Percentiles rank a stretch among this genome's conserved stretches.
Conservation (phyloP, 2,888 invertebrate genomes). For the Sphecodes monilicornis region DNA sequence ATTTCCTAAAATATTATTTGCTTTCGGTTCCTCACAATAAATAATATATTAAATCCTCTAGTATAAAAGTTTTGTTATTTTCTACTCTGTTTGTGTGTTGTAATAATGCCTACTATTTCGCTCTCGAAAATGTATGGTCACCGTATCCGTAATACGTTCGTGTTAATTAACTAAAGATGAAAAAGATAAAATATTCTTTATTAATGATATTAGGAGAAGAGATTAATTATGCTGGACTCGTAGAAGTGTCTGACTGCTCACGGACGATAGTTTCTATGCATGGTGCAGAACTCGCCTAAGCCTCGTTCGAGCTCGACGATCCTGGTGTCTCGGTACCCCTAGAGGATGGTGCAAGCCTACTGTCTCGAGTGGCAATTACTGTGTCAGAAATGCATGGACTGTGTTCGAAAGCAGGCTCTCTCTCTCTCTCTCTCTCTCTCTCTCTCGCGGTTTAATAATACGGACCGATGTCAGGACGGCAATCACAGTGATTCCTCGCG, state of each 20-base stretch:
- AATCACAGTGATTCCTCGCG: slow-evolving; percentile 35
- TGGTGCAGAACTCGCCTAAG: slow-evolving; percentile 22
- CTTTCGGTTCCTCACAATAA: no score
- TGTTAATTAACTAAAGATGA: no score
- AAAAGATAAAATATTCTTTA: no score
- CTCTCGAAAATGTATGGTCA: no score
- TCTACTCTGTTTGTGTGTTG: no score
- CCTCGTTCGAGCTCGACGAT: slow-evolving; percentile 56
- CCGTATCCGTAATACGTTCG: no score
- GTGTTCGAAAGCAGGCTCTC: slow-evolving; percentile 42
- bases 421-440: background rate
- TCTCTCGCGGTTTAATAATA: slow-evolving; percentile 23
- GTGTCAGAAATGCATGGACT: slow-evolving; percentile 47
- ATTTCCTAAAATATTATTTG: no score
- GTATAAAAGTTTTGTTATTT: no score
- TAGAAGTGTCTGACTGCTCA: background rate
- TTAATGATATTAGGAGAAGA: background rate
- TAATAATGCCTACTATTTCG: no score
- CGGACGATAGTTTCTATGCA: slow-evolving; percentile 6
- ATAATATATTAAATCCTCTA: no score
- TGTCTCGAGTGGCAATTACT: slow-evolving; percentile 51
- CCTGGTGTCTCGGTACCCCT: slow-evolving; percentile 34
- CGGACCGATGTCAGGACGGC: slow-evolving; percentile 21
- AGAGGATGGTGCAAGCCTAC: slow-evolving; percentile 30
- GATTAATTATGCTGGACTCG: background rate